Evolutionary conservation across 23 tunicate species (phyloP).

Genomic region (Styela clava): DNA sequence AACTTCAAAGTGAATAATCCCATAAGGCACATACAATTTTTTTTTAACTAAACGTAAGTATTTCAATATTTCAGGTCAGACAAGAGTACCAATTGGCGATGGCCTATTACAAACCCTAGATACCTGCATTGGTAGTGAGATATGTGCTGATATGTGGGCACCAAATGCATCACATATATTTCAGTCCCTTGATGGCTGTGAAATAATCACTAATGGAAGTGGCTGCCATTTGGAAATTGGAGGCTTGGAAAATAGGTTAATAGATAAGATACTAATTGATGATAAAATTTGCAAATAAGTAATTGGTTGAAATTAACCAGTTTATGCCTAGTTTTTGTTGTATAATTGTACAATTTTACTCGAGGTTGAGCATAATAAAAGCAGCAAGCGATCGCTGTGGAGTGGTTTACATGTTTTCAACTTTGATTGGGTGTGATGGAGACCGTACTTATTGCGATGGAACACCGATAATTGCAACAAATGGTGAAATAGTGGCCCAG

Average conservation of each 20-base stretch:
- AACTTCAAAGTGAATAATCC: too few relatives aligned
- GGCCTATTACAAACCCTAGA: slow-evolving; percentile 46
- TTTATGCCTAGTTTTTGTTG: too few relatives aligned
- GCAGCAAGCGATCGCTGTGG: slow-evolving; percentile 45
- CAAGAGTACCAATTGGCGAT: slow-evolving; percentile 64
- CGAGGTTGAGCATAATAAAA: slow-evolving; percentile 7
- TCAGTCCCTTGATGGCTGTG: slow-evolving; percentile 68
- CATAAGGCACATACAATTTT: too few relatives aligned
- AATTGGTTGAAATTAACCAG: too few relatives aligned
- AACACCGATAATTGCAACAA: slow-evolving; percentile 43
- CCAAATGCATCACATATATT: slow-evolving; percentile 32
- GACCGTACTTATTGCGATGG: slow-evolving; percentile 79
- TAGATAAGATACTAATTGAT: neutral
- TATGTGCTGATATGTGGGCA: slow-evolving; percentile 85
- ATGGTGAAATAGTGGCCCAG: slow-evolving; percentile 51
- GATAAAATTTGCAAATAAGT: too few relatives aligned
- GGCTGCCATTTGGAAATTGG: slow-evolving; percentile 58
- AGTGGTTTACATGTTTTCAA: slow-evolving; percentile 58
- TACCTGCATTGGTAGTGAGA: slow-evolving; percentile 62
- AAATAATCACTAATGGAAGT: slow-evolving; percentile 67
- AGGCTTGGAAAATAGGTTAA: slow-evolving; percentile 32
- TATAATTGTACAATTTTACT: too few relatives aligned
- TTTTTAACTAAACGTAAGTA: too few relatives aligned
- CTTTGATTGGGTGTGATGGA: slow-evolving; percentile 84
- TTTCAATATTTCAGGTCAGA: slow-evolving; percentile 43